Conservation (phyloP, 2,797 vertebrate genomes). For the Pseudochromis fuscus region DNA sequence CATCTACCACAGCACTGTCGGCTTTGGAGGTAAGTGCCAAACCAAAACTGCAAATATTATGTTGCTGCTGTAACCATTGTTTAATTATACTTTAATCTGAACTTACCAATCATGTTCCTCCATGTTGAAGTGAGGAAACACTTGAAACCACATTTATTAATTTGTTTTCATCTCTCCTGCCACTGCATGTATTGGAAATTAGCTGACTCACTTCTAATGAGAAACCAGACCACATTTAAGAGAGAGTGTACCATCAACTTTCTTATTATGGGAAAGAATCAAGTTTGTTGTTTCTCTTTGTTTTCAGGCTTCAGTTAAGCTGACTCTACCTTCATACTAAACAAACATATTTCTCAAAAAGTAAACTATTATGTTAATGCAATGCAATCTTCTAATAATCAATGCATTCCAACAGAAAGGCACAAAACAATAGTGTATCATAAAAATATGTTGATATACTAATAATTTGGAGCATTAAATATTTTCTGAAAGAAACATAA, state of each 20-base stretch:
- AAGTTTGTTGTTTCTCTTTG: not conserved
- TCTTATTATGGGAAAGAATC: not conserved
- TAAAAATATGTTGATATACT: not conserved
- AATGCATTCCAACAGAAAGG: not conserved
- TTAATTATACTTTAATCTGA: constrained; percentile 23
- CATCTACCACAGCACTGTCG: constrained; percentile 13
- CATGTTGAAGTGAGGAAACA: constrained; percentile 18
- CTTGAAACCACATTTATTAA: constrained; percentile 23
- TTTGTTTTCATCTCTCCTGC: constrained; percentile 17
- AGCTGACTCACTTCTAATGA: no score
- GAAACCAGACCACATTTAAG: no score
- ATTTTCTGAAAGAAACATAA: not conserved
- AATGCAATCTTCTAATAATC: not conserved
- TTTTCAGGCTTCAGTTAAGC: not conserved
- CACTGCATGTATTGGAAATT: not conserved
- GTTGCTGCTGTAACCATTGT: constrained; percentile 10
- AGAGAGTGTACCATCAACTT: no score
- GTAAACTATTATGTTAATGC: not conserved
- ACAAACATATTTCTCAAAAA: not conserved
- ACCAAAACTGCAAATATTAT: constrained; percentile 26
- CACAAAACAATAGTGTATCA: not conserved
- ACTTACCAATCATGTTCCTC: not conserved
- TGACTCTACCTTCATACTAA: no score
- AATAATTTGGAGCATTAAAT: not conserved
- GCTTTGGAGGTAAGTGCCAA: constrained; percentile 18